phyloP scores from a whole-genome alignment of 2,113 vertebrate genomes.

The Typhlomys cinereus region DNA sequence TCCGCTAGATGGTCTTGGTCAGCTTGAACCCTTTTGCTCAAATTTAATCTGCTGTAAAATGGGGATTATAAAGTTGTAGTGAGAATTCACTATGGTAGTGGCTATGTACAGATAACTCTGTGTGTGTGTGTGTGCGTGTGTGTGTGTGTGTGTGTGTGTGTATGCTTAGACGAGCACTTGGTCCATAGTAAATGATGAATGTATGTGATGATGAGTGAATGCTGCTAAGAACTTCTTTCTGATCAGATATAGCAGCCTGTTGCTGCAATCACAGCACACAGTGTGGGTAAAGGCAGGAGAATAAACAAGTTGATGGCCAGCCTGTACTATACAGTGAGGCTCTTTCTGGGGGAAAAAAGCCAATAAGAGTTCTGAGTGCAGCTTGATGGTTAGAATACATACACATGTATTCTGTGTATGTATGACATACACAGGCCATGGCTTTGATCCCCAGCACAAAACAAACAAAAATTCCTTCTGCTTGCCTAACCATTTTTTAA shows the following conservation, averaged over 20 bases:
- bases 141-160: constrained; percentile 27
- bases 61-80: background rate
- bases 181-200: background rate
- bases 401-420: too few species aligned
- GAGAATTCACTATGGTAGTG: background rate
- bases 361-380: background rate
- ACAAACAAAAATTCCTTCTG: background rate
- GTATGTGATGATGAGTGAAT: background rate
- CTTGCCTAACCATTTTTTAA: constrained; percentile 6
- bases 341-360: background rate
- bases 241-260: background rate
- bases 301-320: background rate
- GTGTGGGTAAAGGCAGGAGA: background rate
- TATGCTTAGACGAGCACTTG: constrained; percentile 11
- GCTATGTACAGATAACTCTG: too few species aligned
- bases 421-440: background rate
- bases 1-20: background rate
- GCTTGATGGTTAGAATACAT: background rate
- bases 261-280: too few species aligned
- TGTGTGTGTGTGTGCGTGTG: too few species aligned
- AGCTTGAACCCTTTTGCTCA: background rate
- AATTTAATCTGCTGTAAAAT: constrained; percentile 42
- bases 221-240: constrained; percentile 20
- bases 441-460: background rate
- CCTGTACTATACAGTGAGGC: background rate